Percentiles rank a stretch among this genome's conserved stretches.
phyloP scores from a whole-genome alignment of 2,888 invertebrate species.

The Cheilosia soror region DNA sequence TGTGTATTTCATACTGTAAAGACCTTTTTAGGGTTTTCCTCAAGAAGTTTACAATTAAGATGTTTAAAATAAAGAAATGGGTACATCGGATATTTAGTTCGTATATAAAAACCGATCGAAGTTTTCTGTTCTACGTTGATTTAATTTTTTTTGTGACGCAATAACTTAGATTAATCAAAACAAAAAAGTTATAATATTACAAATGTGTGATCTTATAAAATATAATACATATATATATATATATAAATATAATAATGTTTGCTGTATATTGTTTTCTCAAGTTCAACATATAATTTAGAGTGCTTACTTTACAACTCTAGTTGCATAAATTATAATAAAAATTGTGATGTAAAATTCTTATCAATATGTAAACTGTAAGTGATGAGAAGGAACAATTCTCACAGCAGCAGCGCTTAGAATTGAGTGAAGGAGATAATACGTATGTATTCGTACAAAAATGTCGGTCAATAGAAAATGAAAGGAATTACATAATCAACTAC shows the following conservation, averaged over 20 bases:
- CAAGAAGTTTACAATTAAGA: conserved; percentile 62
- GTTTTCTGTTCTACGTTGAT: conserved; percentile 44
- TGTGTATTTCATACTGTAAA: conserved; percentile 70
- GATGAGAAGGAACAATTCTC: conserved; percentile 47
- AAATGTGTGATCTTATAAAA: conserved; percentile 47
- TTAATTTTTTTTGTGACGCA: conserved; percentile 56
- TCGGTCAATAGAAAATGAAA: conserved; percentile 80
- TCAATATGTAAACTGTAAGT: conserved; percentile 48
- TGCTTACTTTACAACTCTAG: conserved; percentile 28
- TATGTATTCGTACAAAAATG: conserved; percentile 69
- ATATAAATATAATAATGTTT: conserved; percentile 28
- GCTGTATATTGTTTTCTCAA: conserved; percentile 45
- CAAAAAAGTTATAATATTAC: conserved; percentile 47
- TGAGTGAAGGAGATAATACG: conserved; percentile 57
- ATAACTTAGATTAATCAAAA: conserved; percentile 62
- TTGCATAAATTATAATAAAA: conserved; percentile 34
- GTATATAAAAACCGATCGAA: conserved; percentile 44
- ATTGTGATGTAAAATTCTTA: conserved; percentile 57
- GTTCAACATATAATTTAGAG: conserved; percentile 40
- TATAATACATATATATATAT: conserved; percentile 51
- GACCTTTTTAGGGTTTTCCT: conserved; percentile 62
- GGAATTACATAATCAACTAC: conserved; percentile 83
- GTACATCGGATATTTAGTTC: conserved; percentile 65
- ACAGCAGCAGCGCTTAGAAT: conserved; percentile 34
- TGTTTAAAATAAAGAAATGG: conserved; percentile 64